Conservation (phyloP, 2,888 invertebrate genomes). For the Argyresthia goedartella region DNA sequence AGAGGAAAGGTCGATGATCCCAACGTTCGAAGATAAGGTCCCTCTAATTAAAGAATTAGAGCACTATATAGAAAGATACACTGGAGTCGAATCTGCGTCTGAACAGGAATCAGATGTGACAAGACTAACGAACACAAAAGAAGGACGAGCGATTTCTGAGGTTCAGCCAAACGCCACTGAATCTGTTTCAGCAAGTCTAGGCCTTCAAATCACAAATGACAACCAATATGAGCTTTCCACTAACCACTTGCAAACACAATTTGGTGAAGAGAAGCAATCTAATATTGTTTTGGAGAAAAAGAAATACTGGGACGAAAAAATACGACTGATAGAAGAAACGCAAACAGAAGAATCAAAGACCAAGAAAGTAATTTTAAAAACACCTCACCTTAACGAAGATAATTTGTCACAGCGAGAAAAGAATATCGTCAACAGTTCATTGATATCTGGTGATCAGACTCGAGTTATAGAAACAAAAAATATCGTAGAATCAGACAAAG, state of each 20-base stretch:
- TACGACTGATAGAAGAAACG: constrained; percentile 47
- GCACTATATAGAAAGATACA: constrained; percentile 24
- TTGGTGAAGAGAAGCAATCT: constrained; percentile 30
- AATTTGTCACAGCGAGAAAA: constrained; percentile 49
- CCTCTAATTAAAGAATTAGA: constrained; percentile 16
- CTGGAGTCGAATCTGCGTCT: constrained; percentile 64
- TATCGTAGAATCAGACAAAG: background rate
- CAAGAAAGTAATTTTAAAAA: constrained; percentile 8
- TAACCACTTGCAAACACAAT: constrained; percentile 29
- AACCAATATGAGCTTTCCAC: background rate
- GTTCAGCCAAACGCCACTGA: constrained; percentile 67
- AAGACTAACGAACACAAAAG: constrained; percentile 35
- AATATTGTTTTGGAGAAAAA: constrained; percentile 61
- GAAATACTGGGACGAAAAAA: constrained; percentile 64
- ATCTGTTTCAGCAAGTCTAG: constrained; percentile 64
- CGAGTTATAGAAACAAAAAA: background rate
- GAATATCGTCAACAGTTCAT: constrained; percentile 48
- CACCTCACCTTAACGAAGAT: constrained; percentile 34
- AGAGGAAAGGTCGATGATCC: constrained; percentile 27
- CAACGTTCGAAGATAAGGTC: constrained; percentile 22
- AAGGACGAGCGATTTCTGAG: constrained; percentile 66
- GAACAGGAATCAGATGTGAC: constrained; percentile 60
- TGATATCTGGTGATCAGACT: constrained; percentile 25
- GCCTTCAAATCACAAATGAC: constrained; percentile 32
- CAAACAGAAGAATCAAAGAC: constrained; percentile 40